Evolutionary conservation across 2,888 invertebrate species (phyloP).

Genomic region (Tachina grossa): DNA sequence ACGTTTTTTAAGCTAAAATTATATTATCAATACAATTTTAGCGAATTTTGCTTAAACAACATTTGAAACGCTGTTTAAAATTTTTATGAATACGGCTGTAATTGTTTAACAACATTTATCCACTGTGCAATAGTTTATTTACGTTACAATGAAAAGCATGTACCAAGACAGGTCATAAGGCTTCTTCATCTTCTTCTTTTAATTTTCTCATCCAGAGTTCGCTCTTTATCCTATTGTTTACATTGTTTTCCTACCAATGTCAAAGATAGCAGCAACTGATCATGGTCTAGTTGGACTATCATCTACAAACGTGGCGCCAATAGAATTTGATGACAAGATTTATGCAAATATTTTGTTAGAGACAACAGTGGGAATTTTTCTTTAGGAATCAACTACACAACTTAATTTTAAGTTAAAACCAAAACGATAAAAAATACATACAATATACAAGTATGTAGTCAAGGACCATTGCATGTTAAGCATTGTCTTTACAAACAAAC

Average conservation of each 20-base stretch:
- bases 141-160: conserved; percentile 42
- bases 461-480: not conserved
- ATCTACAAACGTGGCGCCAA: conserved; percentile 69
- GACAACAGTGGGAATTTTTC: conserved; percentile 64
- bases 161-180: conserved; percentile 63
- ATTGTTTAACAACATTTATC: not conserved
- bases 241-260: conserved; percentile 49
- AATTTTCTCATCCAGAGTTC: not conserved
- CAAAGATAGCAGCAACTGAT: conserved; percentile 67
- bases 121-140: conserved; percentile 61
- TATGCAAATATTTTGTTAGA: conserved; percentile 67
- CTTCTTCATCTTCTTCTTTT: conserved; percentile 24
- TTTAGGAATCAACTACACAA: conserved; percentile 54
- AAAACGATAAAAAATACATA: conserved; percentile 1
- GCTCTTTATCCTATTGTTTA: not conserved
- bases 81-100: too few relatives aligned
- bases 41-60: too few relatives aligned
- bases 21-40: too few relatives aligned
- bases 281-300: conserved; percentile 68
- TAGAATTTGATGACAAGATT: conserved; percentile 71
- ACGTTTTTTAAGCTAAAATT: too few relatives aligned
- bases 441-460: too few relatives aligned
- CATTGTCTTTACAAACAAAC: not conserved
- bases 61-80: too few relatives aligned
- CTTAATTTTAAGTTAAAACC: conserved; percentile 62